Percentiles rank a stretch among this genome's conserved stretches.
Conservation (phyloP, 2,113 vertebrate genomes). For the Terrapene triunguis region DNA sequence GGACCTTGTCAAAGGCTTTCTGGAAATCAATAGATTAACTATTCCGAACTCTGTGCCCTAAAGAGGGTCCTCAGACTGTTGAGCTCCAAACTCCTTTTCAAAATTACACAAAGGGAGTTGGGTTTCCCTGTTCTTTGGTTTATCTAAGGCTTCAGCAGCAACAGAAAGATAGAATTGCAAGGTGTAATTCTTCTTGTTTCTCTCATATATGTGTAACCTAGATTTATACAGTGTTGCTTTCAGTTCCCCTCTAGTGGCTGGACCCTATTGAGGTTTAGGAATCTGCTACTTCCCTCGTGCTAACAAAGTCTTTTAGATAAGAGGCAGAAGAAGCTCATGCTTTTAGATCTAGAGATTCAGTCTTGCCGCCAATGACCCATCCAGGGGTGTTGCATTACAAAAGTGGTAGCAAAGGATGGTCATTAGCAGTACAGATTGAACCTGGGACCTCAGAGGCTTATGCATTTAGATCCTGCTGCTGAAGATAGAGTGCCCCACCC, state of each 20-base stretch:
- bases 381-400: neutral
- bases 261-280: neutral
- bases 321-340: neutral
- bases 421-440: rapidly evolving
- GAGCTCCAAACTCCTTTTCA: neutral
- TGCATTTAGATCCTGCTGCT: neutral
- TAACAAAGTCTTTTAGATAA: neutral
- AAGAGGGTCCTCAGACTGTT: neutral
- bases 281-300: neutral
- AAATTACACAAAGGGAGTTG: rapidly evolving
- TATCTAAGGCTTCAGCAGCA: neutral
- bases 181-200: neutral
- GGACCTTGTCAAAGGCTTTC: too few relatives aligned
- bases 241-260: neutral
- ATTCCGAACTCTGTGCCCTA: neutral
- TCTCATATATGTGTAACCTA: neutral
- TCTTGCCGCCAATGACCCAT: neutral
- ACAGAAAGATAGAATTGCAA: neutral
- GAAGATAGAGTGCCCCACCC: neutral
- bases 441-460: neutral
- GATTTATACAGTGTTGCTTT: neutral
- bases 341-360: neutral
- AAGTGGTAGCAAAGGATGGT: rapidly evolving
- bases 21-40: too few relatives aligned
- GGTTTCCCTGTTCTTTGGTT: neutral